Percentiles rank a stretch among this genome's conserved stretches.
Evolutionary conservation across 2,797 vertebrate genomes (phyloP).

Genomic region (Poeciliopsis turneri): DNA sequence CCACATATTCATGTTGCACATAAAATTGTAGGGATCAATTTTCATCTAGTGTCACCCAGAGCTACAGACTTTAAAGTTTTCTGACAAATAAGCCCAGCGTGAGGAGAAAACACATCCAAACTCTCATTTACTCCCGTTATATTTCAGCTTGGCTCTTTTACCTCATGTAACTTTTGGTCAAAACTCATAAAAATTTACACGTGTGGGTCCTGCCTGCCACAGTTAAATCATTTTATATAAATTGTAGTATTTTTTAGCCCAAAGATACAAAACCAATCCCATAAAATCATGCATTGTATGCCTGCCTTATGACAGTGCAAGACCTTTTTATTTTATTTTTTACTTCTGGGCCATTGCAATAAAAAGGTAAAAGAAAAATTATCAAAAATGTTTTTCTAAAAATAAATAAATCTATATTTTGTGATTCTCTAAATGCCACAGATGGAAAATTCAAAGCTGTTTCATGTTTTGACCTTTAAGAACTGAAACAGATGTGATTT

Average conservation of each 20-base stretch:
- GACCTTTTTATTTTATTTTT: too few species aligned
- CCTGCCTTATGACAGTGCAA: too few species aligned
- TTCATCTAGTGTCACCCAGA: neutral
- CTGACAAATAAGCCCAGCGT: neutral
- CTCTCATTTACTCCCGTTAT: neutral
- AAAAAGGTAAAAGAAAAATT: neutral
- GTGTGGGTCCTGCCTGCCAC: neutral
- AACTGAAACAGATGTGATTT: neutral
- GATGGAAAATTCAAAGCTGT: neutral
- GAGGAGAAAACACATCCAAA: neutral
- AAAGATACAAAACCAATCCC: too few species aligned
- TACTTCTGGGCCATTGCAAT: neutral
- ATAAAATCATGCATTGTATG: too few species aligned
- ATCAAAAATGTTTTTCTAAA: too few species aligned
- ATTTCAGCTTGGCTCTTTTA: neutral
- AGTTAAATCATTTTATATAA: neutral
- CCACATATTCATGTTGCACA: neutral
- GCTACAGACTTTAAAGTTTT: neutral
- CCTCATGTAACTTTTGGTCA: neutral
- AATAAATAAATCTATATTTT: too few species aligned
- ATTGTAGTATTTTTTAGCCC: neutral
- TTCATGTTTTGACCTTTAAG: neutral
- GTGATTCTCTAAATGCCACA: neutral
- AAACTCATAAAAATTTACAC: neutral
- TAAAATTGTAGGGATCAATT: neutral